A percentile compares a stretch with the other conserved stretches of the same genome.
These are phyloP conservation scores for Phyllostomus hastatus DNA, from an alignment of 2,113 vertebrate genomes.

Conservation along the genomic window DNA sequence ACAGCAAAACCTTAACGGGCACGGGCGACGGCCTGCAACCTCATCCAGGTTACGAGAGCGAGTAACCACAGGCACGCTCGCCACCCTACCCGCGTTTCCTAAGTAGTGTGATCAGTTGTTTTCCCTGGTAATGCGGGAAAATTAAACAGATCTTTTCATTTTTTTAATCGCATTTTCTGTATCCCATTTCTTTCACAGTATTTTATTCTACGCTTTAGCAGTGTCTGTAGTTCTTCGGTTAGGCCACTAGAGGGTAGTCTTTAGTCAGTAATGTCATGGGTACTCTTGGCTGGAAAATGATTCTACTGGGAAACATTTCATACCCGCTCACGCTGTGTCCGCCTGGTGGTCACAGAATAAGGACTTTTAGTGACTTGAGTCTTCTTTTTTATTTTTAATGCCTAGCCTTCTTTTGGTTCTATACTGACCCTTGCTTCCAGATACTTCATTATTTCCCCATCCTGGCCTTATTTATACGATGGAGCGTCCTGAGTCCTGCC, in stretches of 20 bases:
- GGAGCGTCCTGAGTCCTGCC: background rate
- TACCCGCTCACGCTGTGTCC: background rate
- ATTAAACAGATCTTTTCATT: background rate
- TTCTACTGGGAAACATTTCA: background rate
- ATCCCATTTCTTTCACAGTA: background rate
- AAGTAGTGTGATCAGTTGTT: background rate
- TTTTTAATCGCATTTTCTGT: background rate
- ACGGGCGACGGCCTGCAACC: background rate
- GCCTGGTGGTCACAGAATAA: background rate
- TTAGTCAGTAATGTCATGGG: slow-evolving; percentile 21
- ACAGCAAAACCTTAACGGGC: background rate
- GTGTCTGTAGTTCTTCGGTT: background rate
- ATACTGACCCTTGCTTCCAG: background rate
- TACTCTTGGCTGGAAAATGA: fast-evolving
- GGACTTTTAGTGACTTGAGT: background rate
- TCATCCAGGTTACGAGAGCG: background rate
- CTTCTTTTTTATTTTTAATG: background rate
- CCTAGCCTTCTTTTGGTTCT: background rate
- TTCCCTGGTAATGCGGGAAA: background rate
- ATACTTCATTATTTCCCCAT: background rate
- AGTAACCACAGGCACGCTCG: background rate
- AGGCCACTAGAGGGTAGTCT: slow-evolving; percentile 40
- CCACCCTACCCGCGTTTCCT: background rate
- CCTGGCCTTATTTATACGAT: background rate
- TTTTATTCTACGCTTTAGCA: background rate